Evolutionary conservation across 2,113 vertebrate genomes (phyloP).

Genomic region (Columbina picui): DNA sequence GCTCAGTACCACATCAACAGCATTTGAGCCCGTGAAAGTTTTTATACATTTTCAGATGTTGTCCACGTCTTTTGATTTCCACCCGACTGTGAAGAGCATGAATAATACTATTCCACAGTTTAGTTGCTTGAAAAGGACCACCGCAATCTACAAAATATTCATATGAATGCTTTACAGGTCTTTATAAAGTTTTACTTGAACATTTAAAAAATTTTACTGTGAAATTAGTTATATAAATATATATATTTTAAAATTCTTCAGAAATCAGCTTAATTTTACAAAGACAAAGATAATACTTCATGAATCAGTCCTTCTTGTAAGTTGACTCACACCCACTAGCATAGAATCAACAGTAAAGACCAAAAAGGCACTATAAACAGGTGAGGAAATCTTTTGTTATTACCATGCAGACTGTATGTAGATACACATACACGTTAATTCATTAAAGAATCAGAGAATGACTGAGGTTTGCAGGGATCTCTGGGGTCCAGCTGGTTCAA

Average conservation of each 20-base stretch:
- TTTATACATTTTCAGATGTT: slow-evolving; percentile 76
- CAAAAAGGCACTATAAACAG: not conserved
- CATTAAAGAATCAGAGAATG: not conserved
- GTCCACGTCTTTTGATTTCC: slow-evolving; percentile 79
- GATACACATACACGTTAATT: rapidly evolving
- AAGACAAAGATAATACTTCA: not conserved
- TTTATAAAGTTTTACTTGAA: no score
- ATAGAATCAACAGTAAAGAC: not conserved
- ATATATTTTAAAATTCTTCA: not conserved
- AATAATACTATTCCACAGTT: slow-evolving; percentile 86
- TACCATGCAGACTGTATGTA: rapidly evolving
- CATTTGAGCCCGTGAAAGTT: slow-evolving; percentile 85
- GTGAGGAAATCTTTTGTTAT: rapidly evolving
- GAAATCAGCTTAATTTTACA: not conserved
- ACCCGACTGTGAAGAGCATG: slow-evolving; percentile 81
- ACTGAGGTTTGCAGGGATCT: not conserved
- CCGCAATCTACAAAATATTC: slow-evolving; percentile 61
- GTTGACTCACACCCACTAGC: not conserved
- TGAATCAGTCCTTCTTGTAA: not conserved
- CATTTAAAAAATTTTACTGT: not conserved
- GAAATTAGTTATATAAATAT: not conserved
- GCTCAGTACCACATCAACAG: slow-evolving; percentile 85
- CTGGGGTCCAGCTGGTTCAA: not conserved
- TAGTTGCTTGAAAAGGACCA: slow-evolving; percentile 85
- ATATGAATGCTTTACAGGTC: not conserved